Base-by-base conservation (phyloP, 2,113 vertebrate species). In the Phyllostomus discolor region DNA sequence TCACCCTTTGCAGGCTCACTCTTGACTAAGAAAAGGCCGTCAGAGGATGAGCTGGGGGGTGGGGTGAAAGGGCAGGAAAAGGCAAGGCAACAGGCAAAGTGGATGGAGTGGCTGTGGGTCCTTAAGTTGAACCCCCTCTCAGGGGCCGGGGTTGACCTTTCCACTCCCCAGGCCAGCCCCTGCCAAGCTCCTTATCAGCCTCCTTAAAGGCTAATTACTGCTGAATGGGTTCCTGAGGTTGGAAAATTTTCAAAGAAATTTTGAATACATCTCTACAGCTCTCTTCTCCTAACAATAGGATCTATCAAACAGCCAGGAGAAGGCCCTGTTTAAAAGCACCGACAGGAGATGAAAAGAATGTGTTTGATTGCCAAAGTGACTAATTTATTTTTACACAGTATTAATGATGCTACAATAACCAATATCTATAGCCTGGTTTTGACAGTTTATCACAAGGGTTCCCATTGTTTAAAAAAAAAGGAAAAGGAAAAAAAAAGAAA, bases 371-470 rank as follows among this genome's bases (percentile, higher is more conserved):
- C 85, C 88, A 48, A 97, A 93, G 70, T 76, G 90, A 98, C 97
- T 97, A 95, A 88, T 97, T 97, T 97, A 97, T 81, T 95, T 96
- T 90, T 98, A 95, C 88, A 96, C 94, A 92, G 81, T 95, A 96
- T 95, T 97, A 98, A 97, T 94, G 98, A 97, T 95, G 94, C 88
- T 67, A 84, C 97, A 97, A 90, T 97, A 78, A 96, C 97, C 96
- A 73, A 88, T 84, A 98, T 0, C 6, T 94, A 80, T 96, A 97
- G 90, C 2, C 10, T 95, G 96, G 95, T 97, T 97, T 97, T 95
- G 98, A 92, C 92, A 98, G 92, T 81, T 97, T 96, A 97, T 97
- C 33, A 87, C 84, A 96, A 88, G 26, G 50, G 76, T 70, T 88
- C 91, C 2, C 0, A 94, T 97, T 96, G 97, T 98, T 98, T 88